phyloP scores from a whole-genome alignment of 37 sponge, comb jelly and placozoan genomes.

The Crambe crambe region DNA sequence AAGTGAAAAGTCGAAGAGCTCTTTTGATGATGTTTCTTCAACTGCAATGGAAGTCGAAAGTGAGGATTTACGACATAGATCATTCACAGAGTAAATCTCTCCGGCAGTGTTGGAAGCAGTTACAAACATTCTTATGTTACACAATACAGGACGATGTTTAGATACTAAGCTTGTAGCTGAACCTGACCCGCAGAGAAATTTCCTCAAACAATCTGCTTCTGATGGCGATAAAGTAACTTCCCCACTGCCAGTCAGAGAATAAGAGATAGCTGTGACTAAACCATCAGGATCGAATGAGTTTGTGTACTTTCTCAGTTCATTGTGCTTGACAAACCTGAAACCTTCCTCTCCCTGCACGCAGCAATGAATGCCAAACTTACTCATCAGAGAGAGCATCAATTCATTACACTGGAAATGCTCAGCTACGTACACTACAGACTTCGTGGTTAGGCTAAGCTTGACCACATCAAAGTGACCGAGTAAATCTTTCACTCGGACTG shows the following conservation, averaged over 20 bases:
- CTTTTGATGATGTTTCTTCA: not conserved
- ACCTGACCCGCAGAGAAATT: not conserved
- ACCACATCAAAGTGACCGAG: not conserved
- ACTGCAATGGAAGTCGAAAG: not conserved
- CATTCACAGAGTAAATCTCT: not conserved
- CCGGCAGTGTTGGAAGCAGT: not conserved
- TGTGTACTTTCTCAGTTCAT: not conserved
- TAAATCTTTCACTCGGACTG: not conserved
- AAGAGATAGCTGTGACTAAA: too few relatives aligned
- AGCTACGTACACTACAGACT: not conserved
- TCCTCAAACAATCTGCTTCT: not conserved
- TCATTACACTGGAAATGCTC: not conserved
- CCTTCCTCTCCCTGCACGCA: not conserved
- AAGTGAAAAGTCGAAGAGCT: not conserved
- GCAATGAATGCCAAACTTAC: not conserved
- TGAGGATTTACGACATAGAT: not conserved
- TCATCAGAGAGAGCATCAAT: not conserved
- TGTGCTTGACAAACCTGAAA: not conserved
- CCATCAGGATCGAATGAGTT: too few relatives aligned
- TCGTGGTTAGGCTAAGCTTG: not conserved
- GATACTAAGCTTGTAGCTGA: not conserved
- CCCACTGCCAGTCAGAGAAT: not conserved
- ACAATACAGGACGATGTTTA: not conserved
- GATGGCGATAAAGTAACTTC: constrained; percentile 14
- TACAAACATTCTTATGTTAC: constrained; percentile 4